phyloP scores from a whole-genome alignment of 2,888 invertebrate genomes.

The Drosophila mulleri region DNA sequence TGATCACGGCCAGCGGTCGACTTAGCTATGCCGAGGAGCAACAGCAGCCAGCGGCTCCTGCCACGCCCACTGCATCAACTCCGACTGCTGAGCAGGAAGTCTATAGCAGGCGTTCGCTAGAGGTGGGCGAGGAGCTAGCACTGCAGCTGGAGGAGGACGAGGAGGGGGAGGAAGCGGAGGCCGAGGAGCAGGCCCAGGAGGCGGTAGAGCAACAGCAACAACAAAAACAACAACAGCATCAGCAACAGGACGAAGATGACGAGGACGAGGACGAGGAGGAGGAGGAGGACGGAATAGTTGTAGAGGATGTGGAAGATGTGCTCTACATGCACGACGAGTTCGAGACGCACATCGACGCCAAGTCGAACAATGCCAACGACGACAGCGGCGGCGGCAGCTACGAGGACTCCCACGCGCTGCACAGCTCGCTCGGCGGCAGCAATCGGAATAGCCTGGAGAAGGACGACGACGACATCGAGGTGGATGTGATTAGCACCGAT shows the following conservation, averaged over 20 bases:
- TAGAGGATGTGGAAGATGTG: slow-evolving; percentile 69
- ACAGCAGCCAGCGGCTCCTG: slow-evolving; percentile 12
- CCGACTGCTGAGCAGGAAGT: slow-evolving; percentile 69
- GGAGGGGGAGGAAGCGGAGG: slow-evolving; percentile 54
- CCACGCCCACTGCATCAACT: slow-evolving; percentile 6
- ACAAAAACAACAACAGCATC: slow-evolving; percentile 55
- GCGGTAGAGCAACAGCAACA: slow-evolving; percentile 45
- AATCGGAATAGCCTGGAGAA: slow-evolving; percentile 85
- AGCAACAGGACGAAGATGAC: slow-evolving; percentile 41
- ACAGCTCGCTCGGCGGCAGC: slow-evolving; percentile 84
- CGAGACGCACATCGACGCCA: slow-evolving; percentile 83
- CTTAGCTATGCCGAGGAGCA: slow-evolving; percentile 83
- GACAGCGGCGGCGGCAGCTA: slow-evolving; percentile 85
- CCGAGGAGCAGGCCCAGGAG: slow-evolving; percentile 47
- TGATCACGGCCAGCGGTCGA: slow-evolving; percentile 75
- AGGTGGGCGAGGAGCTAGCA: slow-evolving; percentile 66
- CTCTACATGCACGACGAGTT: slow-evolving; percentile 82
- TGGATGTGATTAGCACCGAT: slow-evolving; percentile 85
- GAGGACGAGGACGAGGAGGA: slow-evolving; percentile 29
- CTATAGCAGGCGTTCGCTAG: slow-evolving; percentile 80
- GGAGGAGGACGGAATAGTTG: slow-evolving; percentile 57
- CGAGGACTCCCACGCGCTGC: slow-evolving; percentile 84
- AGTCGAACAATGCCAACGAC: slow-evolving; percentile 83
- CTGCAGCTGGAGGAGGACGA: slow-evolving; percentile 72
- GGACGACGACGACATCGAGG: slow-evolving; percentile 84